Evolutionary conservation across 1,140 invertebrate species (phyloP), one percentile per base, ranked within the genome.

Genomic region (Eurytemora carolleeae): DNA sequence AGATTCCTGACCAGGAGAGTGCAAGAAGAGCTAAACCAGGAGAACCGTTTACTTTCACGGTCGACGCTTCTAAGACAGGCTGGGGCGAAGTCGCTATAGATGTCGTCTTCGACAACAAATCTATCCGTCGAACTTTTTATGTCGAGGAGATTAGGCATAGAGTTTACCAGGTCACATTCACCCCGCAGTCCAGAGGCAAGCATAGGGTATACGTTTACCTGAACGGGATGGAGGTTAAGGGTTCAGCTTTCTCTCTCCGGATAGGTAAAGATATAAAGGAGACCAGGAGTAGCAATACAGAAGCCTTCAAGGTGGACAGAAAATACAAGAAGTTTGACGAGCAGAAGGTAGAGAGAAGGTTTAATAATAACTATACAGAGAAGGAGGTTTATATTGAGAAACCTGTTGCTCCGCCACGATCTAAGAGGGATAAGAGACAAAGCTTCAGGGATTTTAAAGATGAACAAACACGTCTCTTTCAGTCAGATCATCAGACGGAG

Each of bases 141-240:
- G 78, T 93, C 2, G 84, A 89, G 65, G 83, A 87, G 69, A 79
- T 89, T 52, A 83, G 83, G 12, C 77, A 80, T 54, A 84, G 85
- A 58, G 31, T 59, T 16, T 59, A 24, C 67, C 78, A 84, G 19
- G 84, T 95, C 1, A 84, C 86, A 12, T 93, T 97, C 67, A 83
- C 86, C 65, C 92, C 94, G 0, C 79, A 83, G 59, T 82, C 86
- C 53, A 80, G 85, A 54, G 94, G 93, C 53, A 90, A 91, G 72
- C 94, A 98, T 72, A 79, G 85, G 57, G 80, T 96, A 25, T 91
- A 93, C 69, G 81, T 95, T 17, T 92, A 90, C 68, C 97, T 95
- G 71, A 97, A 96, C 71, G 88, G 88, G 2, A 85, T 85, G 65
- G 90, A 95, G 69, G 86, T 97, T n/a, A 86, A 87, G 76, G 91